A percentile compares a stretch with the other conserved stretches of the same genome.
Evolutionary conservation across 35 echinoderm and acorn worm genomes (phyloP).

Genomic region (Eucidaris tribuloides): DNA sequence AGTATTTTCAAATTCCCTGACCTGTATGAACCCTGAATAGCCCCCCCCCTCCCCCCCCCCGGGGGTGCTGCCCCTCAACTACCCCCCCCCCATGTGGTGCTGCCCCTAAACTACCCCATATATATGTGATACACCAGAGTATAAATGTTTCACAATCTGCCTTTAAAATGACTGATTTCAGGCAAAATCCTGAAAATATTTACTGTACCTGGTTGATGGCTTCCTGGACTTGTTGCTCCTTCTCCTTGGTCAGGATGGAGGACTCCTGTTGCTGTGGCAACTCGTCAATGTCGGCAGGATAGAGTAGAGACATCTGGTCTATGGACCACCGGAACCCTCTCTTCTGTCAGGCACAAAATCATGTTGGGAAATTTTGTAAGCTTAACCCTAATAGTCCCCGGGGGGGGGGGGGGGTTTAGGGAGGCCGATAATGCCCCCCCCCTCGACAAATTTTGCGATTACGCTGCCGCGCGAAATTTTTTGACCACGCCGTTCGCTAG

Average conservation of each 20-base stretch:
- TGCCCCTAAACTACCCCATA: neutral
- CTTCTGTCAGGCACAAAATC: slow-evolving; percentile 13
- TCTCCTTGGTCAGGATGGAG: slow-evolving; percentile 58
- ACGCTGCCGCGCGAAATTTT: too few species aligned
- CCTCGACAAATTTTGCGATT: too few species aligned
- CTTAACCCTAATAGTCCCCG: neutral
- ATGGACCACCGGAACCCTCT: slow-evolving; percentile 93
- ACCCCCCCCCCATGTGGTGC: too few species aligned
- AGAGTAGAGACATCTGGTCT: slow-evolving; percentile 82
- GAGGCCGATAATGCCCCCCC: too few species aligned
- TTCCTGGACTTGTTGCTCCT: slow-evolving; percentile 72
- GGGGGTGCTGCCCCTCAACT: too few species aligned
- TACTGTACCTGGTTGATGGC: slow-evolving; percentile 81
- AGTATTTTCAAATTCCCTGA: too few species aligned
- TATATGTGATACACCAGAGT: neutral
- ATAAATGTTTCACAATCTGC: neutral
- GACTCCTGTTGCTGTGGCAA: slow-evolving; percentile 63
- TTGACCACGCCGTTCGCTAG: too few species aligned
- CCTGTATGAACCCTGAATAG: too few species aligned
- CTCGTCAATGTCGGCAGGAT: slow-evolving; percentile 95
- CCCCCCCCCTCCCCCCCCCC: too few species aligned
- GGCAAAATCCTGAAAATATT: neutral
- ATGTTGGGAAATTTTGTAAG: neutral
- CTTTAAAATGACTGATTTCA: neutral
- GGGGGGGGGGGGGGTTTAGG: neutral